Conservation (phyloP, 2,888 invertebrate species). For the Glyphotaelius pellucidus region DNA sequence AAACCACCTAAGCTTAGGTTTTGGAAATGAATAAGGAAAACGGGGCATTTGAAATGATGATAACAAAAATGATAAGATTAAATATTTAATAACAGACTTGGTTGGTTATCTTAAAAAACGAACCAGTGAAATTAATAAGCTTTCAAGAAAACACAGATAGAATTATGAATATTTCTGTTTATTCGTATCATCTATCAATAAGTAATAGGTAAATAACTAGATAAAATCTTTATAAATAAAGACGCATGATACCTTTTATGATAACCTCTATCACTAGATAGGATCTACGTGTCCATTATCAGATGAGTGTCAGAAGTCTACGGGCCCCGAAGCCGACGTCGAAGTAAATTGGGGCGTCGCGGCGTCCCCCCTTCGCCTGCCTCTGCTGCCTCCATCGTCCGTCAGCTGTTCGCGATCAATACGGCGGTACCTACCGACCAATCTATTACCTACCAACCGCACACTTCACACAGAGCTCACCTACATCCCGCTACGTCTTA, state of each 20-base stretch:
- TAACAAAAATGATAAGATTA: no score
- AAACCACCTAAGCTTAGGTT: no score
- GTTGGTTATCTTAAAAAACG: background rate
- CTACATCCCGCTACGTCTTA: background rate
- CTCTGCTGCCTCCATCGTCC: background rate
- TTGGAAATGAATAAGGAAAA: no score
- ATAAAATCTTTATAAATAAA: no score
- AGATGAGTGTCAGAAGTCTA: background rate
- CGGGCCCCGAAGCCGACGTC: background rate
- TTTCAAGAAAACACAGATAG: background rate
- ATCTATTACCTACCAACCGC: background rate
- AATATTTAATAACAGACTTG: background rate
- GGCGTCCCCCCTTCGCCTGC: background rate
- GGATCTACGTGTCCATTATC: background rate
- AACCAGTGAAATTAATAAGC: background rate
- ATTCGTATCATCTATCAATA: background rate
- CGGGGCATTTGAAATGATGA: no score
- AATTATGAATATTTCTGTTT: background rate
- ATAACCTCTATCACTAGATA: background rate
- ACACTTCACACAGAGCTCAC: background rate
- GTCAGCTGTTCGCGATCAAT: conserved; percentile 40
- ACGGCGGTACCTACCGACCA: background rate
- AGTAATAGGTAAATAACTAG: background rate
- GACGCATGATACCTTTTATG: no score
- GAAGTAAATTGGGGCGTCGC: background rate